A percentile compares a stretch with the other conserved stretches of the same genome.
Evolutionary conservation across 2,888 invertebrate genomes (phyloP).

Genomic region (Eristalis arbustorum): DNA sequence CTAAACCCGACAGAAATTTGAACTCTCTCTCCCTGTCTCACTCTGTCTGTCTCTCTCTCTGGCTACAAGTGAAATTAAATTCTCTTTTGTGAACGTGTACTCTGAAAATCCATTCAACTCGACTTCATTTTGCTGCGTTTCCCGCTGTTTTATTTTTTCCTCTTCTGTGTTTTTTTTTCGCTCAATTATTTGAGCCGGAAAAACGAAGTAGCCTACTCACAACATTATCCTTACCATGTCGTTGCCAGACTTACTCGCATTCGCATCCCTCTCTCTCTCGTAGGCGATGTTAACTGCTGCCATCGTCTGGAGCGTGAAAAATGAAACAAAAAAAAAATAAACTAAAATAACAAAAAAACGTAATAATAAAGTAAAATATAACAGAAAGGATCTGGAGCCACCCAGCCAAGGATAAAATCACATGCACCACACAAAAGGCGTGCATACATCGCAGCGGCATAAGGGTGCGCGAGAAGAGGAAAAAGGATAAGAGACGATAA

Average conservation of each 20-base stretch:
- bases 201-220: constrained; percentile 64
- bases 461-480: constrained; percentile 55
- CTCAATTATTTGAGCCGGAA: constrained; percentile 48
- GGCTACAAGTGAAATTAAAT: constrained; percentile 52
- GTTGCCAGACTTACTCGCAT: constrained; percentile 55
- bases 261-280: neutral
- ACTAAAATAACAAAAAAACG: constrained; percentile 17
- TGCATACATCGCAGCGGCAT: constrained; percentile 37
- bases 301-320: constrained; percentile 60
- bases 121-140: constrained; percentile 60
- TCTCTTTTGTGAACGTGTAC: constrained; percentile 57
- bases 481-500: constrained; percentile 63
- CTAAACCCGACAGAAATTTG: constrained; percentile 33
- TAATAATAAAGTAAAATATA: constrained; percentile 52
- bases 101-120: constrained; percentile 67
- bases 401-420: constrained; percentile 48
- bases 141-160: constrained; percentile 45
- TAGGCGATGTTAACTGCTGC: constrained; percentile 63
- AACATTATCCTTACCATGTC: constrained; percentile 56
- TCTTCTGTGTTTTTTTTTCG: constrained; percentile 43
- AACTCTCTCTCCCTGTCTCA: constrained; percentile 31
- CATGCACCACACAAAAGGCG: constrained; percentile 38
- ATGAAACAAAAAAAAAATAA: constrained; percentile 31
- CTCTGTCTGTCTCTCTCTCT: too few relatives aligned
- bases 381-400: constrained; percentile 53